A percentile compares a stretch with the other conserved stretches of the same genome.
Conservation (phyloP, 2,113 vertebrate genomes). For the Hemiscyllium ocellatum region DNA sequence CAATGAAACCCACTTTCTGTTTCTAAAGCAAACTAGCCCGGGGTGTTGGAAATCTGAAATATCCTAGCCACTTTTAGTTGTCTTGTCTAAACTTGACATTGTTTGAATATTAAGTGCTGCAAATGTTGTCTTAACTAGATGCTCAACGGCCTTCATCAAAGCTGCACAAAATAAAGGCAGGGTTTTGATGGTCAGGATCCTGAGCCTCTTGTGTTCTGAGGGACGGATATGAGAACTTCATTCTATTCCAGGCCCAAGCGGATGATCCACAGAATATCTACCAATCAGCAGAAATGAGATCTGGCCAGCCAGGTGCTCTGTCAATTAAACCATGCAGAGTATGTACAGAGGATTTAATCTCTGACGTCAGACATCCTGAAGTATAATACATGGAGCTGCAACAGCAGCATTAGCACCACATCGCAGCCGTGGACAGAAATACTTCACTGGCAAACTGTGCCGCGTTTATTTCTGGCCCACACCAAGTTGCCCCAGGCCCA, state of each 20-base stretch:
- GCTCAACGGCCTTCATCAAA: too few species aligned
- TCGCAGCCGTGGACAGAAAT: neutral
- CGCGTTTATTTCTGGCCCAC: neutral
- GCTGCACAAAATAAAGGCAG: neutral
- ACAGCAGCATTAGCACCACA: neutral
- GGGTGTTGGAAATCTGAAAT: neutral
- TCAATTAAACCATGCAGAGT: slow-evolving; percentile 36
- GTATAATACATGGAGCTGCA: neutral
- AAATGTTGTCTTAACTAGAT: neutral
- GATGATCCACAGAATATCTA: slow-evolving; percentile 41
- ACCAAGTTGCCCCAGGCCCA: neutral
- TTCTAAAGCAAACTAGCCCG: neutral
- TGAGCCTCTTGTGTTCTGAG: neutral
- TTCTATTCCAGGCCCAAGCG: slow-evolving; percentile 41
- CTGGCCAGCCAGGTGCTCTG: slow-evolving; percentile 41
- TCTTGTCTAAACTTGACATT: neutral
- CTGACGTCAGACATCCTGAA: neutral
- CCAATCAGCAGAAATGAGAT: slow-evolving; percentile 44
- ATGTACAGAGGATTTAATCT: neutral
- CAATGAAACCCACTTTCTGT: neutral
- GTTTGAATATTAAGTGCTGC: neutral
- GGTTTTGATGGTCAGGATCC: neutral
- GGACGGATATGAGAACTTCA: neutral
- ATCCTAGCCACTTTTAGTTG: neutral
- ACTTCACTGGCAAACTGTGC: neutral